Evolutionary conservation across 2,113 vertebrate genomes (phyloP), one percentile per base, ranked within the genome.

Genomic region (Polyodon spathula): DNA sequence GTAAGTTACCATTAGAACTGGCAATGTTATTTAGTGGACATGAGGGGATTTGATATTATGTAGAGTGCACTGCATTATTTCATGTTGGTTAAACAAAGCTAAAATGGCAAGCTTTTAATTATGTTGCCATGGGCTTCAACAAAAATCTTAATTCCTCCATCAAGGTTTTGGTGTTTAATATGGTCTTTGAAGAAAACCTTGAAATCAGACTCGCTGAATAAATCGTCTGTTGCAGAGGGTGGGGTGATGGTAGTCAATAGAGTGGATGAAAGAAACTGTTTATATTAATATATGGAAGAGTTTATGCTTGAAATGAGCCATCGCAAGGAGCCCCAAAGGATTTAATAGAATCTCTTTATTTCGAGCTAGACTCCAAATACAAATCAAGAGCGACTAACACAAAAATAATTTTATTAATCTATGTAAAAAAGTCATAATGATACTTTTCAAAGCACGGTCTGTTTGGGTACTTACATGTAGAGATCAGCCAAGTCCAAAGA

Each of bases 41-140:
- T 69, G 74, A 76, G 69, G 71, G 67, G 61, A 73, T 70, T 66
- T 68, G 66, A 70, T 66, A 68, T 73, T 71, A 72, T 73, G 72
- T 72, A 69, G 61, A 66, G 66, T 62, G 51, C 40, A 4, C 60
- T 78, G 66, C 77, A 79, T 78, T 78, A 77, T 81, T 50, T 83
- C 69, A 76, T 50, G 64, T 65, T 71, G 70, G 69, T 63, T 83
- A 75, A 81, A 75, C 80, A 82, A 75, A 78, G 82, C 78, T 79
- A 79, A 78, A 72, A 73, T 63, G 44, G 27, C 1, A 3, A 27
- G 27, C 27, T 27, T 27, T 50, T 50, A 50, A 50, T 50, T 50
- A 50, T 14, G 3, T 12, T 50, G 48, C 48, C 14, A 14, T 2
- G 48, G 48, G 48, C 15, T 10, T 50, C 12, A 14, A 12, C 12